Evolutionary conservation across 2,797 vertebrate species (phyloP), one percentile per base, ranked within the genome.

Genomic region (Chelonia mydas): DNA sequence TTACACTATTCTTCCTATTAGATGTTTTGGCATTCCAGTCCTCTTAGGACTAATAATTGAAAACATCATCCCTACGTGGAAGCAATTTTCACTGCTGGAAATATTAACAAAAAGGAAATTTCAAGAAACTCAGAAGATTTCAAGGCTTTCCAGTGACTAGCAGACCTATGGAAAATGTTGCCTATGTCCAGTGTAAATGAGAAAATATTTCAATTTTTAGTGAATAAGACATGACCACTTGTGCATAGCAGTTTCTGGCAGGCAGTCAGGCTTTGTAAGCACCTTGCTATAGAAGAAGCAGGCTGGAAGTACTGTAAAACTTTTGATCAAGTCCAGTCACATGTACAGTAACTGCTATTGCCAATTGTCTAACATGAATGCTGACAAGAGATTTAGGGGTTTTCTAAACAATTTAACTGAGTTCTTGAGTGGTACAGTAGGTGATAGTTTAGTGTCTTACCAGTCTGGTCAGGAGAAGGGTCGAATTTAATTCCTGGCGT

Each of bases 361-460:
- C 28, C 65, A 50, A 49, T 17, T 82, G 25, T 78, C 19, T 87
- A 23, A 23, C 1, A 0, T 50, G n/a, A 89, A 2, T 13, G 92
- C 25, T 49, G 16, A 54, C 55, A 85, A 25, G 65, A 76, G 2
- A 80, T 93, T 74, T 27, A 77, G 87, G 49, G 13, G 7, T 7
- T 65, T 28, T 77, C 16, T 8, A 28, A 47, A 47, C 27, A 77
- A 76, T 59, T 4, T 95, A 10, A 15, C 21, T 83, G n/a, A 11
- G 94, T 90, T 81, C 5, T 87, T 86, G 92, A 95, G 23, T 33
- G 68, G 76, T 57, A 76, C 47, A 94, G 37, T 86, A 49, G 79
- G n/a, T 90, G 81, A 84, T 61, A 86, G 79, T 86, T 90, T 83
- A 89, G 37, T 9, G 86, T 55, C 96, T 98, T 98, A 98, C 97